Evolutionary conservation across 2,888 invertebrate species (phyloP), one percentile per base, ranked within the genome.

Genomic region (Athetis lepigone): DNA sequence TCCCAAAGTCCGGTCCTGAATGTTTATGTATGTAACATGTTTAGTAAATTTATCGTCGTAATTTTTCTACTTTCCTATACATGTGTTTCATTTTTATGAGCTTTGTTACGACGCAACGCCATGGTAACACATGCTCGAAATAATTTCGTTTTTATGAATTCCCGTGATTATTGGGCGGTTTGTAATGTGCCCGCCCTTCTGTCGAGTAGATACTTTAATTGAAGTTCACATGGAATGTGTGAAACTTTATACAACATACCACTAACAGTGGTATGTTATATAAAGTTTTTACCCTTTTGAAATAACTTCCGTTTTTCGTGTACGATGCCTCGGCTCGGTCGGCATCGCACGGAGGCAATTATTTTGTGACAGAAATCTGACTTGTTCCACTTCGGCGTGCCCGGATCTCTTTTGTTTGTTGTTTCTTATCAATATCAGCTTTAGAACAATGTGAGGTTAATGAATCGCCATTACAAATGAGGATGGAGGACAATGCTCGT

Each of bases 21-120:
- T 81, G 80, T 86, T 87, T 88, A 90, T 88, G 83, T 88, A 90
- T 88, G 83, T 80, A 77, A 67, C 80, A 83, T 84, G 82, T 79
- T 84, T 82, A 84, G 79, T 79, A 70, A 87, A 89, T 90, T 87
- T 88, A 89, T 89, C 69, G 80, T 78, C 73, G 81, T 87, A 83
- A 87, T 88, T 85, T 86, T 84, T 83, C 77, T 84, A 82, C 78
- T 81, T 86, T 82, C 78, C 82, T 82, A 74, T 82, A 82, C 71
- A 70, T 77, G 80, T 83, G 79, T 85, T 85, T 85, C 70, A 84
- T 82, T 86, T 88, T 88, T 85, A 88, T 81, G 82, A 80, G 83
- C 76, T 80, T 81, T 83, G 81, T 85, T 83, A 84, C 79, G 78
- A 77, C 54, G 63, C 79, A 77, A 77, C 54, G 63, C 57, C 58